phyloP scores from a whole-genome alignment of 53 echinoderm and acorn worm species.

The Crossaster papposus region DNA sequence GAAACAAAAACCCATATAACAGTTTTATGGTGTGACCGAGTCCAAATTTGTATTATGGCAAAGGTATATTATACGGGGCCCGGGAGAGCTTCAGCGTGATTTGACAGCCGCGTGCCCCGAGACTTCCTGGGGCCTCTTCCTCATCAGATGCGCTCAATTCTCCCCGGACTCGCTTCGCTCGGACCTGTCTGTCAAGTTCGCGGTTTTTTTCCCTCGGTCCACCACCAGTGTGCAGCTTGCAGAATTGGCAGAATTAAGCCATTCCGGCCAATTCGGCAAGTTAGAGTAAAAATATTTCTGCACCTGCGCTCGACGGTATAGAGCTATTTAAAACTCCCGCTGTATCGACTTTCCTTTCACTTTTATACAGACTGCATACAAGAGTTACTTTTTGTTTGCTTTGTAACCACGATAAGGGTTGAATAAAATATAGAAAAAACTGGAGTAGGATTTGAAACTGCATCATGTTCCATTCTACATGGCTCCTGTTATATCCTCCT shows the following conservation, averaged over 20 bases:
- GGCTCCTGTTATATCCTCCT: no score
- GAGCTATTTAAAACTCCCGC: not conserved
- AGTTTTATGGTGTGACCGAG: no score
- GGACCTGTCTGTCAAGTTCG: constrained; percentile 31
- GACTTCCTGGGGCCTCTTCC: constrained; percentile 52
- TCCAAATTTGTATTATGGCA: constrained; percentile 17
- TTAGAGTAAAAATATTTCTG: not conserved
- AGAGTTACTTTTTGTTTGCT: no score
- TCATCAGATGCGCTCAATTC: constrained; percentile 44
- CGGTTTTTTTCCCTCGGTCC: not conserved
- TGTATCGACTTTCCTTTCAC: no score
- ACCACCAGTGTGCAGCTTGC: not conserved
- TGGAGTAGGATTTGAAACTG: no score
- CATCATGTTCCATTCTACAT: no score
- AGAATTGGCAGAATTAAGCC: not conserved
- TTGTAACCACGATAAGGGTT: no score
- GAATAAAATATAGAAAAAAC: no score
- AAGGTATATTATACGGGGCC: constrained; percentile 1
- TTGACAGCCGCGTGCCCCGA: constrained; percentile 41
- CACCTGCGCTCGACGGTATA: not conserved
- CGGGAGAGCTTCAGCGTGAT: constrained; percentile 32
- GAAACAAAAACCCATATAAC: not conserved
- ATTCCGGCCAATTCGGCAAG: not conserved
- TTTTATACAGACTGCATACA: no score
- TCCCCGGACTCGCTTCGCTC: constrained; percentile 3